A percentile compares a stretch with the other conserved stretches of the same genome.
phyloP scores from a whole-genome alignment of 2,888 invertebrate species.

The Elaeidobius kamerunicus region DNA sequence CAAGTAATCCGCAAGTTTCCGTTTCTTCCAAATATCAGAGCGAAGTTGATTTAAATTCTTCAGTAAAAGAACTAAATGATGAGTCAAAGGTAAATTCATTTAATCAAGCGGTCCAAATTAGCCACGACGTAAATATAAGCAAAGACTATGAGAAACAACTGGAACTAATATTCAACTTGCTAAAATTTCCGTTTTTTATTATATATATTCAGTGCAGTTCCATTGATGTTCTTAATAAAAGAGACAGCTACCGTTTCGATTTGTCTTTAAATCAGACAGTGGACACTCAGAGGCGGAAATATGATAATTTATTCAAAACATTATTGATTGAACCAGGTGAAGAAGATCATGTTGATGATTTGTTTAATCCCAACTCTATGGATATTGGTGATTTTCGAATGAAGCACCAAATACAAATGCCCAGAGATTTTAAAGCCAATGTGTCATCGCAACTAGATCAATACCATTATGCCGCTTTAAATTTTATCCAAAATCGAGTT shows the following conservation, averaged over 20 bases:
- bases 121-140: constrained; percentile 34
- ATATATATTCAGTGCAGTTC: constrained; percentile 57
- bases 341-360: constrained; percentile 40
- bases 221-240: constrained; percentile 52
- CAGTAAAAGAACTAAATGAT: not conserved
- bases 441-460: constrained; percentile 53
- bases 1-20: constrained; percentile 34
- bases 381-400: constrained; percentile 27
- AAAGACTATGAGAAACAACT: constrained; percentile 42
- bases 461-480: constrained; percentile 50
- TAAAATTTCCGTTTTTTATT: constrained; percentile 49
- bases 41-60: constrained; percentile 20
- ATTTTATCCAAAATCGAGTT: constrained; percentile 54
- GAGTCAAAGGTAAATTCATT: not conserved
- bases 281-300: constrained; percentile 37
- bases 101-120: constrained; percentile 26
- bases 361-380: constrained; percentile 36
- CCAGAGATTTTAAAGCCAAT: constrained; percentile 51
- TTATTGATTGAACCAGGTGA: constrained; percentile 45
- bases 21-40: constrained; percentile 32
- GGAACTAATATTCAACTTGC: constrained; percentile 42
- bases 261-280: constrained; percentile 40
- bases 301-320: constrained; percentile 47
- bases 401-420: constrained; percentile 53
- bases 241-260: constrained; percentile 44